Base-by-base conservation (phyloP, 2,888 invertebrate species). In the Epinotia bilunana region DNA sequence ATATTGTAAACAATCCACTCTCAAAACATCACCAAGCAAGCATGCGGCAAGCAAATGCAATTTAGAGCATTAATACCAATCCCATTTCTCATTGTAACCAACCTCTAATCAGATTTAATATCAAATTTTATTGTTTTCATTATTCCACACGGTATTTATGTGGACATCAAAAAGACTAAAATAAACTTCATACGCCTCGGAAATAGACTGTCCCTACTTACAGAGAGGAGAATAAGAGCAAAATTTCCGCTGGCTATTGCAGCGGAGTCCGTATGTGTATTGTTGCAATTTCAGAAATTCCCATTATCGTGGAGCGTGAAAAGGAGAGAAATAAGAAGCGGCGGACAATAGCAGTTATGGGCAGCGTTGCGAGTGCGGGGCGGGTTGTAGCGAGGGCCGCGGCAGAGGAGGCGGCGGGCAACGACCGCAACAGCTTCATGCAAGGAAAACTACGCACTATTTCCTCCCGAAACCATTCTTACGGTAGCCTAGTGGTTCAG, bases 231-330 rank as follows among this genome's bases (percentile, higher is more conserved):
- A 86, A 87, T 84, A 85, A 87, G 84, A 86, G 84, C 84, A 85
- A 87, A 90, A 88, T 88, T 87, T 88, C 86, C 84, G 84, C 81
- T 81, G 80, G 83, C 84, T 85, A 85, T 85, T 86, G 88, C 89
- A 84, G 81, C 81, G 83, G 84, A 20, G 85, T 85, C 86, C 86
- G 88, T 88, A 87, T 90, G 88, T 91, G 91, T 91, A 92, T 93
- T 92, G 92, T 93, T 90, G 92, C 91, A 91, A 92, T 93, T 93
- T 92, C 90, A 92, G 88, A 93, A 91, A 93, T 93, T 91, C 91
- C 92, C 87, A 92, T 92, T 92, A 93, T 88, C 83, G 89, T 88
- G 80, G 84, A 90, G 89, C 87, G 89, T 86, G 89, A 90, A 91
- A 88, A 88, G 88, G 86, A 88, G 87, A 89, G 87, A 91, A 90